phyloP scores from a whole-genome alignment of 2,888 invertebrate species.

The Plagiodera versicolora region DNA sequence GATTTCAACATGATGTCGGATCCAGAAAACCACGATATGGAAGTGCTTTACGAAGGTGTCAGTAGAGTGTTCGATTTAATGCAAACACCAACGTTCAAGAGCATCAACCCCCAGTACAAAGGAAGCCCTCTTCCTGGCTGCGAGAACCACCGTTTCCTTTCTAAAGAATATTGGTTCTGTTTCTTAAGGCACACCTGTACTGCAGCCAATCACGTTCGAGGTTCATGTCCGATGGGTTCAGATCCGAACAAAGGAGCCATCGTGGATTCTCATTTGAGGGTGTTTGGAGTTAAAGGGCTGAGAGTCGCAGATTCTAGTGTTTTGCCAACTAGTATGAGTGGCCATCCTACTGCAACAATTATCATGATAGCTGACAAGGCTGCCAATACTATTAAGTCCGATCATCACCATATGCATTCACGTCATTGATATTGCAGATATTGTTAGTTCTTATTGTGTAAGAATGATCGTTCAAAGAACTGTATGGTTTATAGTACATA shows the following conservation, averaged over 20 bases:
- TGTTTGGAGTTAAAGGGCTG: slow-evolving; percentile 60
- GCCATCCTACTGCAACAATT: slow-evolving; percentile 68
- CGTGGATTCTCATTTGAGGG: slow-evolving; percentile 63
- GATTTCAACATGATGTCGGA: slow-evolving; percentile 67
- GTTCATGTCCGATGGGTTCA: slow-evolving; percentile 71
- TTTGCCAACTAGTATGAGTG: slow-evolving; percentile 62
- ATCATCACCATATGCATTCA: slow-evolving; percentile 3
- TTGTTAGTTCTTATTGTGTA: too few relatives aligned
- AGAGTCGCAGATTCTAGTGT: slow-evolving; percentile 69
- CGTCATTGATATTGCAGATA: too few relatives aligned
- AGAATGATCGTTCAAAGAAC: too few relatives aligned
- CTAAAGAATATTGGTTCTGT: slow-evolving; percentile 71
- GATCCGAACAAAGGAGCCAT: slow-evolving; percentile 60
- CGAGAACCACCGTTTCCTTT: slow-evolving; percentile 53
- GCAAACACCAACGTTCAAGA: slow-evolving; percentile 57
- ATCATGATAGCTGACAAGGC: slow-evolving; percentile 71
- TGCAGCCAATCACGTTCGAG: slow-evolving; percentile 59
- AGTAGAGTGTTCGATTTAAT: slow-evolving; percentile 52
- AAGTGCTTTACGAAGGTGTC: slow-evolving; percentile 58
- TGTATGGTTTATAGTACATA: too few relatives aligned
- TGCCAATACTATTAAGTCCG: slow-evolving; percentile 62
- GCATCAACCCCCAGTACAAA: slow-evolving; percentile 53
- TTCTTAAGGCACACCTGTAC: slow-evolving; percentile 51
- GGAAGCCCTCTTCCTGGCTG: slow-evolving; percentile 50
- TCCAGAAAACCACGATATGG: slow-evolving; percentile 54